A percentile compares a stretch with the other conserved stretches of the same genome.
These are phyloP conservation scores for Allophyes oxyacanthae DNA, from an alignment of 2,888 invertebrate species.

Conservation along the genomic window DNA sequence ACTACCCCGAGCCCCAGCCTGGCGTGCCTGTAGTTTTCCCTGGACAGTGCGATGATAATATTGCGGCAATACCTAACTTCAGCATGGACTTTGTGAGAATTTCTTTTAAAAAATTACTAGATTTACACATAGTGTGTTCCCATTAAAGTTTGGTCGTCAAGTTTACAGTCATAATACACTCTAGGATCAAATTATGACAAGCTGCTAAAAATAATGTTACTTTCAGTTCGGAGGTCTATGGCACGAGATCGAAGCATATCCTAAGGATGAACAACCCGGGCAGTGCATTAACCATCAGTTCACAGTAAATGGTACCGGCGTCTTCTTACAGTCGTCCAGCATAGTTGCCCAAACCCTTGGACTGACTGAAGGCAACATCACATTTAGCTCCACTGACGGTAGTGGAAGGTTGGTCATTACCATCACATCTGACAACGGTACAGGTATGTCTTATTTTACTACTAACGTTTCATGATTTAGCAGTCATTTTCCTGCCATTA, in stretches of 20 bases:
- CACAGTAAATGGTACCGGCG: conserved; percentile 39
- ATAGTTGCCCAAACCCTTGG: conserved; percentile 58
- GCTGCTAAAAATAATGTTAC: background rate
- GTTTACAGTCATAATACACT: too few relatives aligned
- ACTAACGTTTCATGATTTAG: too few relatives aligned
- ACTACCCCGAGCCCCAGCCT: conserved; percentile 68
- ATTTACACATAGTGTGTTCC: too few relatives aligned
- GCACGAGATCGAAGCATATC: conserved; percentile 73
- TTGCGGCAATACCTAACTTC: conserved; percentile 68
- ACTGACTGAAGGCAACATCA: conserved; percentile 55
- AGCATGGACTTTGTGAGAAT: conserved; percentile 60
- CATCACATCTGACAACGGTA: conserved; percentile 32
- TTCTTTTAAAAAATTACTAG: too few relatives aligned
- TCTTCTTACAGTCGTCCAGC: conserved; percentile 61
- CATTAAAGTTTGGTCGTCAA: too few relatives aligned
- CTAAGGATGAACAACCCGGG: conserved; percentile 67
- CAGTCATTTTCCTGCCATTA: too few relatives aligned
- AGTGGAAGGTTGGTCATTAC: conserved; percentile 67
- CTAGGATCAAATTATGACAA: too few relatives aligned
- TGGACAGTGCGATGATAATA: conserved; percentile 72
- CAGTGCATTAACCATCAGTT: conserved; percentile 73
- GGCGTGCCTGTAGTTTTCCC: conserved; percentile 72
- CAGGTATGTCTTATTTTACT: conserved; percentile 1
- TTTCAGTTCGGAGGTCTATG: conserved; percentile 70
- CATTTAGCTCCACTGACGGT: conserved; percentile 56